Evolutionary conservation across 2,888 invertebrate genomes (phyloP), one percentile per base, ranked within the genome.

Genomic region (Morpho helenor): DNA sequence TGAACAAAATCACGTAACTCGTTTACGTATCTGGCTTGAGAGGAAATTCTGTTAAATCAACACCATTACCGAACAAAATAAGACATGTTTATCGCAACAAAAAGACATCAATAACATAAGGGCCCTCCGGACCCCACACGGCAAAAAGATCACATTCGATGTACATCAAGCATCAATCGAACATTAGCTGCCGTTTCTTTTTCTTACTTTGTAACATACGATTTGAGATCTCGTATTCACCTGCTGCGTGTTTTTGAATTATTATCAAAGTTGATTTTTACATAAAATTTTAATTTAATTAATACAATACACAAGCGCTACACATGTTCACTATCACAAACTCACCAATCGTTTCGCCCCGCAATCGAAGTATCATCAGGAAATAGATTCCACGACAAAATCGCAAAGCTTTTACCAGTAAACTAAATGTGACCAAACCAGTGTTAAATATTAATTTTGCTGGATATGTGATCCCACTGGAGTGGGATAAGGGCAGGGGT

Each of bases 131-230:
- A 64, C 66, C 71, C 66, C 69, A 71, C 68, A 72, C 74, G 76
- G 68, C 75, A 76, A 43, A 43, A 43, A 82, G 81, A 85, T 83
- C 84, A 76, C 84, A 82, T 86, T 82, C 79, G 84, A 81, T 84
- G 80, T 77, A 84, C 82, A 84, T 87, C 86, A 86, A 77, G 83
- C 82, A 84, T 87, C 85, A 85, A 88, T 87, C 85, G 86, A 86
- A 84, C 83, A 80, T 82, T 84, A 84, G 83, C 72, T 75, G 62
- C 65, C 65, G 70, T 69, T 70, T 71, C 50, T 70, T 66, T 66
- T 68, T 68, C 65, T 60, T 55, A 51, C 60, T 49, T 47, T 49
- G 54, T 56, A 66, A 76, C 57, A 74, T 60, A 84, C 69, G 79
- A 69, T 59, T 1, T 0, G 0, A 2, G n/a, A 47, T 59, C 67